Evolutionary conservation across 1,140 invertebrate genomes (phyloP), one percentile per base, ranked within the genome.

Genomic region (Apis cerana): DNA sequence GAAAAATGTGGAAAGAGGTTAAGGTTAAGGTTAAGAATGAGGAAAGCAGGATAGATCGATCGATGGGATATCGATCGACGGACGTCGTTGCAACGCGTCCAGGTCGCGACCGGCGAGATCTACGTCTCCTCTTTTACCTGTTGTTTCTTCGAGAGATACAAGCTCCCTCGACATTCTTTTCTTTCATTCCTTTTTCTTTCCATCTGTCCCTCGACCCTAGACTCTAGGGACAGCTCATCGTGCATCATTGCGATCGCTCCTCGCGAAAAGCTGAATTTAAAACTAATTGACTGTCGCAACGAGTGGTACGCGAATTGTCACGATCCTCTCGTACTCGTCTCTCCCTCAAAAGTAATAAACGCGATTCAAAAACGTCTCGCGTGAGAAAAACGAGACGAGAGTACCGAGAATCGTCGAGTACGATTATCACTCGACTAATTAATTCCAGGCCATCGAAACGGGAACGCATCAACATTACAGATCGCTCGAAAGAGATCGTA

Each of bases 221-320:
- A 19, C 27, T 27, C 62, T 43, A 7, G 7, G 54, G 64, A 68
- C 65, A n/a, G 3, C n/a, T 12, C 48, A 0, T 13, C 33, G 15
- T 19, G 1, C 33, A 54, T 13, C 21, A 10, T 23, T 2, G 23
- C 21, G 78, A 74, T 27, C 69, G 65, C 19, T 85, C 43, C 70
- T 84, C 70, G 75, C 67, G 56, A 21, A 69, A 68, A 88, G 82
- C 76, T 70, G 62, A 88, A 85, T 80, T 43, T 58, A 50, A 68
- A 88, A 80, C 75, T 89, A 89, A 89, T 88, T 88, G 87, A 89
- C 87, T 82, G 81, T 78, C 71, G 86, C 76, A 61, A 54, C 76
- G 65, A 50, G 67, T 54, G 64, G n/a, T n/a, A 27, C 23, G 27
- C 12, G 78, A 23, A 15, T 54, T n/a, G n/a, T 33, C 17, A 5